Evolutionary conservation across 2,888 invertebrate genomes (phyloP), one percentile per base, ranked within the genome.

Genomic region (Latrodectus hesperus): DNA sequence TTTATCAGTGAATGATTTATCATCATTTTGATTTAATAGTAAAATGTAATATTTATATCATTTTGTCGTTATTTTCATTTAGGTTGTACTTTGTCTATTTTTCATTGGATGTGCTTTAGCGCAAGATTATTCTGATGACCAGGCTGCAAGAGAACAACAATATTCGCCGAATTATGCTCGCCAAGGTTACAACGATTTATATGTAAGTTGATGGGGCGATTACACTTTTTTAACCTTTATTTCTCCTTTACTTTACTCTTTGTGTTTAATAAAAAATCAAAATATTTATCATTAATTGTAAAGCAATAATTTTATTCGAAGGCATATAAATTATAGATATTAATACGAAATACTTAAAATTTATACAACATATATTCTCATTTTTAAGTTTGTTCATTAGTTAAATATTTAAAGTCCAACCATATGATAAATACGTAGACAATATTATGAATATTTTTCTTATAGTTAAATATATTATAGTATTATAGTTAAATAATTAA

Each of bases 91-190:
- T 49, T 87, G 86, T 67, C 51, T 87, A 1, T 17, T 77, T 16
- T 22, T 81, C 11, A n/a, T 83, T 9, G 83, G 82, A 0, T 73
- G 55, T 17, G 70, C 78, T 11, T 49, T 80, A 9, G 88, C 88
- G 11, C 88, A 88, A 75, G 84, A 88, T n/a, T 86, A 86, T 17
- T 55, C 79, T 9, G 88, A 88, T 60, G 88, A 88, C 14, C 84
- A 79, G 65, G 52, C 38, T 2, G 79, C 88, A 6, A 74, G 84
- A 60, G 88, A 81, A 60, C 88, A 88, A 16, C 83, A 83, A 10
- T 55, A 80, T 6, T 38, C 88, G 9, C 88, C 82, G 12, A 83
- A 79, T 22, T 88, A 88, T 79, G 78, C 77, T 4, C 55, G 75
- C n/a, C 88, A 78, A n/a, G 49, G 67, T 1, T 88, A 88, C 14